Percentiles rank a stretch among this genome's conserved stretches.
phyloP scores from a whole-genome alignment of 2,797 vertebrate species.

The Lithobates pipiens region DNA sequence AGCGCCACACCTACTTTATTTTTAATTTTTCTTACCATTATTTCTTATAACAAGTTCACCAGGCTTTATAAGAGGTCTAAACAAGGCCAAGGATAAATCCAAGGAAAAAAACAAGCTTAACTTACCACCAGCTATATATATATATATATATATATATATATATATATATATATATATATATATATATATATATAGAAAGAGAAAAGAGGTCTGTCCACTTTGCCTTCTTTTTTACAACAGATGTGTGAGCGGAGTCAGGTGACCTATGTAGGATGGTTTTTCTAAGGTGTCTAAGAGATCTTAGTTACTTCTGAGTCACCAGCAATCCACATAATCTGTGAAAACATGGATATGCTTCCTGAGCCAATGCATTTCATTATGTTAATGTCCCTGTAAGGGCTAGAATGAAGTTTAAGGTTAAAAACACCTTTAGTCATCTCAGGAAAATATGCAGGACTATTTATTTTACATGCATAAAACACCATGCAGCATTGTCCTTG shows the following conservation, averaged over 20 bases:
- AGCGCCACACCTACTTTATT: too few relatives aligned
- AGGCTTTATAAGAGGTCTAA: too few relatives aligned
- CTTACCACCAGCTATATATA: too few relatives aligned
- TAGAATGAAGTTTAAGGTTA: slow-evolving; percentile 1
- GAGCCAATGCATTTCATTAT: slow-evolving; percentile 2
- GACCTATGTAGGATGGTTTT: neutral
- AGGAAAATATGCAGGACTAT: slow-evolving; percentile 3
- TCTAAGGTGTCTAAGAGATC: neutral
- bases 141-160: too few relatives aligned
- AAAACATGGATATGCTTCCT: neutral
- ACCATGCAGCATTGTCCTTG: slow-evolving; percentile 10
- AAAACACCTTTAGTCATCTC: neutral
- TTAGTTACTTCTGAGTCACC: neutral
- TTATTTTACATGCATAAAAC: slow-evolving; percentile 22
- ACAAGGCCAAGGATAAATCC: too few relatives aligned
- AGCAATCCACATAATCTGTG: neutral
- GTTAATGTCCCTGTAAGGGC: neutral
- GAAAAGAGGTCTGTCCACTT: too few relatives aligned
- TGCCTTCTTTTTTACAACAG: neutral
- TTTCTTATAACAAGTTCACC: too few relatives aligned
- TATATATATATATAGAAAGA: too few relatives aligned
- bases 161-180: too few relatives aligned
- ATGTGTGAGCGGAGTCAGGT: neutral
- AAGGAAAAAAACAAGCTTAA: too few relatives aligned
- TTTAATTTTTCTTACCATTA: too few relatives aligned